Percentiles rank a stretch among this genome's conserved stretches.
These are phyloP conservation scores for Xestia ashworthii DNA, from an alignment of 2,888 invertebrate genomes.

Conservation along the genomic window DNA sequence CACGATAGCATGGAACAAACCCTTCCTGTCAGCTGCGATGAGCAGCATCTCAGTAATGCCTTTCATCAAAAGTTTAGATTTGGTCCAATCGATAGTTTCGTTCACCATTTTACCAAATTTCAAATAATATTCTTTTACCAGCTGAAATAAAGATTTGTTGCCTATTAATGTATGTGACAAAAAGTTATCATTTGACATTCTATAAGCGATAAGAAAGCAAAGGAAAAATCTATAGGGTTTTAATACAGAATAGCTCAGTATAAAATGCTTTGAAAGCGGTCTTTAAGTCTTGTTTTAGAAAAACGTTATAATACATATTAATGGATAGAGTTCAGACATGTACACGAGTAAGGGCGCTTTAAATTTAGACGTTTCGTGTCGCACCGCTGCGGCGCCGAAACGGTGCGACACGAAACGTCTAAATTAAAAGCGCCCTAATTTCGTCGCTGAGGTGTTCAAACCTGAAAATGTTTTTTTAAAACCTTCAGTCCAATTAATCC, in stretches of 20 bases:
- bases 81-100: constrained; percentile 76
- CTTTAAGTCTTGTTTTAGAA: background rate
- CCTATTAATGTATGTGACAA: background rate
- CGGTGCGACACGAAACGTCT: too few species aligned
- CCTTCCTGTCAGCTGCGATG: constrained; percentile 77
- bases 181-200: background rate
- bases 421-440: too few species aligned
- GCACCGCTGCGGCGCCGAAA: too few species aligned
- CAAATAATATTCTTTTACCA: constrained; percentile 73
- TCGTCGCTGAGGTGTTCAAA: too few species aligned
- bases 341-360: too few species aligned
- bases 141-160: constrained; percentile 60
- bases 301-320: background rate
- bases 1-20: constrained; percentile 74
- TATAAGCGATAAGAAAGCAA: background rate
- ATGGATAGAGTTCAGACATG: background rate
- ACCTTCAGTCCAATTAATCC: background rate
- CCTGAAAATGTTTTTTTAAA: too few species aligned
- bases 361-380: too few species aligned
- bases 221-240: background rate
- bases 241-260: background rate
- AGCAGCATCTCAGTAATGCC: constrained; percentile 71
- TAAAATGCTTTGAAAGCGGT: background rate
- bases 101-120: constrained; percentile 66
- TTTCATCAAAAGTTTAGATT: constrained; percentile 77